Conservation (phyloP, 2,888 invertebrate species). For the Orchestes rusci region DNA sequence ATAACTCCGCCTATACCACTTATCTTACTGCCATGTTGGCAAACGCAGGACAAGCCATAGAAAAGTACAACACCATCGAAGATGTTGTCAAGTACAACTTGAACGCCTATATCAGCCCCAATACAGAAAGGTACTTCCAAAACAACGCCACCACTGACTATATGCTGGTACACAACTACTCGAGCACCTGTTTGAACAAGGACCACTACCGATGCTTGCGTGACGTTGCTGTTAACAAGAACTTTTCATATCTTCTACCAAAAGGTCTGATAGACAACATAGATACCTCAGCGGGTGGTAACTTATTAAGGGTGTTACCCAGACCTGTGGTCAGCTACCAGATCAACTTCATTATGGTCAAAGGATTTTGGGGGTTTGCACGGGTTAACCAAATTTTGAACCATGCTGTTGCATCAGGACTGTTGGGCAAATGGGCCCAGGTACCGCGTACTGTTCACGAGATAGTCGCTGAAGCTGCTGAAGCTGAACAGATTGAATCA, state of each 20-base stretch:
- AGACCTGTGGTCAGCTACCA: slow-evolving; percentile 35
- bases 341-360: slow-evolving; percentile 36
- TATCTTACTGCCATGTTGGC: slow-evolving; percentile 33
- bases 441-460: slow-evolving; percentile 3
- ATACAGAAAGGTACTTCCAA: slow-evolving; percentile 27
- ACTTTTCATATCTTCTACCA: slow-evolving; percentile 32
- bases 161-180: slow-evolving; percentile 4
- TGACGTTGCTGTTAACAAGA: slow-evolving; percentile 26
- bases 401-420: slow-evolving; percentile 33
- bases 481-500: no score
- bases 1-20: slow-evolving; percentile 31
- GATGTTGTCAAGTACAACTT: slow-evolving; percentile 31
- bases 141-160: slow-evolving; percentile 15
- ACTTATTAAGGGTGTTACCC: slow-evolving; percentile 28
- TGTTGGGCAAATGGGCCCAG: slow-evolving; percentile 27
- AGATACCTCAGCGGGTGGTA: slow-evolving; percentile 25
- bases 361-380: slow-evolving; percentile 36
- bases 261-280: slow-evolving; percentile 30
- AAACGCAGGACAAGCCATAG: slow-evolving; percentile 24
- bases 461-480: slow-evolving; percentile 3
- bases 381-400: slow-evolving; percentile 32
- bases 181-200: slow-evolving; percentile 22
- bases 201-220: slow-evolving; percentile 29
- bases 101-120: slow-evolving; percentile 29
- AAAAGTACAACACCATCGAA: slow-evolving; percentile 30